These are phyloP conservation scores for Panagrolaimus sp. DNA, from an alignment of 1,140 invertebrate genomes.

Conservation along the genomic window DNA sequence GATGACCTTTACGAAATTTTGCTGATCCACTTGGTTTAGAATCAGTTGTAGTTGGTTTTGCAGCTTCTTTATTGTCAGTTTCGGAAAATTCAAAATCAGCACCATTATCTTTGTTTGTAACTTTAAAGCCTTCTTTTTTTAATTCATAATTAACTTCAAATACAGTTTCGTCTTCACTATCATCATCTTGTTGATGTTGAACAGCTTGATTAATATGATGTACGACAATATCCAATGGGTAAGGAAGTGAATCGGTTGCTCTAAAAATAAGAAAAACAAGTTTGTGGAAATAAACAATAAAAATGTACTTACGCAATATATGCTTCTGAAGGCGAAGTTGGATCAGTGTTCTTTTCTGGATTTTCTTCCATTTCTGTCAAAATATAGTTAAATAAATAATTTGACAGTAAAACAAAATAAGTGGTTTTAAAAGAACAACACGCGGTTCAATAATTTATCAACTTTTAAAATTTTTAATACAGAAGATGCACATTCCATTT, in stretches of 20 bases:
- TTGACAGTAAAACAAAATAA: too few species aligned
- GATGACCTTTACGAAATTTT: slow-evolving; percentile 13
- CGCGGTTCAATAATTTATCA: too few species aligned
- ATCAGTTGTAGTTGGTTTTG: not conserved
- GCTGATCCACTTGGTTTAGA: not conserved
- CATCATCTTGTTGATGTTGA: not conserved
- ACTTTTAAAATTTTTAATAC: too few species aligned
- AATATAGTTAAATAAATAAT: too few species aligned
- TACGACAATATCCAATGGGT: slow-evolving; percentile 12
- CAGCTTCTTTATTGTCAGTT: not conserved
- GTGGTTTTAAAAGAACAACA: too few species aligned
- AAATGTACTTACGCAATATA: not conserved
- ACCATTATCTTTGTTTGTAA: slow-evolving; percentile 18
- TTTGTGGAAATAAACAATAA: not conserved
- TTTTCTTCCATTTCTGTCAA: too few species aligned
- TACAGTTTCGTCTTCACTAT: slow-evolving; percentile 4
- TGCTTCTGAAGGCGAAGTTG: too few species aligned
- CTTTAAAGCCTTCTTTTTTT: slow-evolving; percentile 9
- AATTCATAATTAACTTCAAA: slow-evolving; percentile 11
- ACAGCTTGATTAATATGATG: slow-evolving; percentile 4
- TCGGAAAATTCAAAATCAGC: not conserved
- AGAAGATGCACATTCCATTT: too few species aligned
- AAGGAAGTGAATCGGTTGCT: not conserved
- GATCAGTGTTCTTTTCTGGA: too few species aligned
- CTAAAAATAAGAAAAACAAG: not conserved